Evolutionary conservation across 2,888 invertebrate species (phyloP).

Genomic region (Philopedon plagiatum): DNA sequence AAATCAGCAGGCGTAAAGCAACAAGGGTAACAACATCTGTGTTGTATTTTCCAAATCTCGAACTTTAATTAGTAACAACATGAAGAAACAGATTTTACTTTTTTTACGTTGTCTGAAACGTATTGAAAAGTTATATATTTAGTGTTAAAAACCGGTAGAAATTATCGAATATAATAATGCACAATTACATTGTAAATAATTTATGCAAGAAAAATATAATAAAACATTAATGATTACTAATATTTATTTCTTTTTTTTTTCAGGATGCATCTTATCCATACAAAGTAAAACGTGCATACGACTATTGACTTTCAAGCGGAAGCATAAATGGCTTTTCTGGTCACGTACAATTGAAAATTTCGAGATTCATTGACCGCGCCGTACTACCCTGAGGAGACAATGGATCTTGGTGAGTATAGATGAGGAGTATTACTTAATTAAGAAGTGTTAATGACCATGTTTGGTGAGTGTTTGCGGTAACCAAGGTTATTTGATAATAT

Average conservation of each 20-base stretch:
- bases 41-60: slow-evolving; percentile 41
- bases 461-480: slow-evolving; percentile 25
- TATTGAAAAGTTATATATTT: not conserved
- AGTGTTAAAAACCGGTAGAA: no score
- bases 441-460: slow-evolving; percentile 34
- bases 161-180: no score
- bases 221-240: slow-evolving; percentile 11
- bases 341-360: slow-evolving; percentile 55
- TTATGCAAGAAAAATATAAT: not conserved
- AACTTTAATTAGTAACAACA: slow-evolving; percentile 41
- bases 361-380: slow-evolving; percentile 46
- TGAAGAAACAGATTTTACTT: not conserved
- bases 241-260: slow-evolving; percentile 26
- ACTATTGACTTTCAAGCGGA: slow-evolving; percentile 52
- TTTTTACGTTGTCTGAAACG: not conserved
- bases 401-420: slow-evolving; percentile 64
- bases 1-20: not conserved
- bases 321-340: slow-evolving; percentile 58
- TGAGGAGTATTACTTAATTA: not conserved
- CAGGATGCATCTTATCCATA: slow-evolving; percentile 39
- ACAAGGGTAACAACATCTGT: slow-evolving; percentile 36
- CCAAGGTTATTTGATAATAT: not conserved
- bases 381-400: slow-evolving; percentile 56
- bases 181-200: not conserved
- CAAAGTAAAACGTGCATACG: slow-evolving; percentile 40